phyloP scores from a whole-genome alignment of 2,888 invertebrate genomes.

The Abrostola tripartita region DNA sequence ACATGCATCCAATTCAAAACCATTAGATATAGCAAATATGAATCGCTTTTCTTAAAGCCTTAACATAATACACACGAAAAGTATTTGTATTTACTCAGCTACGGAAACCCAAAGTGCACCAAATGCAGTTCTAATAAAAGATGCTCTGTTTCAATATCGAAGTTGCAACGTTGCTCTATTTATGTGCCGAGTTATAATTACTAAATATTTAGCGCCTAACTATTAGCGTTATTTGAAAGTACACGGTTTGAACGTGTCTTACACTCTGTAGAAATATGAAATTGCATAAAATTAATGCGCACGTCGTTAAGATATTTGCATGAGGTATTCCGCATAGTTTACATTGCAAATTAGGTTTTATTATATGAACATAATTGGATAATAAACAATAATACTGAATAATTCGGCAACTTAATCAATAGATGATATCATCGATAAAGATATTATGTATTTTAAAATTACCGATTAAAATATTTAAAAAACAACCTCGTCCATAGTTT shows the following conservation, averaged over 20 bases:
- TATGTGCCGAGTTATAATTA: conserved; percentile 45
- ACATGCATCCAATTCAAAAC: background rate
- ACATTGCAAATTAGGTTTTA: conserved; percentile 13
- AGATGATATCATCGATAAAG: conserved; percentile 34
- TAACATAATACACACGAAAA: background rate
- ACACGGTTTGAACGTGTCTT: conserved; percentile 42
- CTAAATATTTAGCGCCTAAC: conserved; percentile 55
- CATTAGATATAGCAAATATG: background rate
- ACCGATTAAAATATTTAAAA: conserved; percentile 7
- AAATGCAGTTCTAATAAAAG: conserved; percentile 1
- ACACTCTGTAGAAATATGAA: conserved; percentile 37
- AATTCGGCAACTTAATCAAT: conserved; percentile 17
- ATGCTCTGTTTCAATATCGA: conserved; percentile 2
- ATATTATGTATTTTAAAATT: conserved; percentile 13
- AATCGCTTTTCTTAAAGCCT: background rate
- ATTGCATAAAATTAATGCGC: conserved; percentile 32
- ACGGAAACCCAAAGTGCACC: background rate
- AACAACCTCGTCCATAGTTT: conserved; percentile 10
- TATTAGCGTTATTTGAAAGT: conserved; percentile 54
- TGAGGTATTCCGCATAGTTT: conserved; percentile 8
- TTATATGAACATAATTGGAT: conserved; percentile 1
- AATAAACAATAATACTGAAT: conserved; percentile 8
- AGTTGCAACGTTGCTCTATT: conserved; percentile 10
- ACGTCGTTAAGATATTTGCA: conserved; percentile 20
- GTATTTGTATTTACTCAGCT: background rate